Conservation (phyloP, 2,888 invertebrate genomes). For the Thalpophila matura region DNA sequence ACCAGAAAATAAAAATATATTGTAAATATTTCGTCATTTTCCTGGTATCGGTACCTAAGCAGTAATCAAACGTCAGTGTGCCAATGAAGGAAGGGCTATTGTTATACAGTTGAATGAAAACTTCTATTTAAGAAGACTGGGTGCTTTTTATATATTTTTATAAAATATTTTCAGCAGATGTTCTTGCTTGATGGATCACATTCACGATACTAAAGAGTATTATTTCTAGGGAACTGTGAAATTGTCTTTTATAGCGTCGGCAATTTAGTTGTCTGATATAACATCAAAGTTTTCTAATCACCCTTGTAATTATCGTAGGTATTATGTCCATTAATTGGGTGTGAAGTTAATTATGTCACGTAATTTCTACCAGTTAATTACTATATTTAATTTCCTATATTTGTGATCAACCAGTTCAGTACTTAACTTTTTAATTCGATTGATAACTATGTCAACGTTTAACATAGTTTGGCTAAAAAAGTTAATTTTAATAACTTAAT, state of each 20-base stretch:
- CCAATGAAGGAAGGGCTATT: conserved; percentile 90
- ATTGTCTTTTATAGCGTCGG: conserved; percentile 74
- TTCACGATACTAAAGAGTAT: conserved; percentile 74
- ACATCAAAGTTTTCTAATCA: conserved; percentile 34
- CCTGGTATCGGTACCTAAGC: conserved; percentile 78
- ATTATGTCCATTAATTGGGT: conserved; percentile 20
- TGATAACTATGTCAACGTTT: conserved; percentile 31
- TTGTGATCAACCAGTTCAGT: neutral
- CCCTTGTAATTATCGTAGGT: conserved; percentile 39
- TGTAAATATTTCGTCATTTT: conserved; percentile 30
- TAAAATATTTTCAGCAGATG: conserved; percentile 90
- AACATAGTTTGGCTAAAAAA: conserved; percentile 19
- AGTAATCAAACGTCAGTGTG: conserved; percentile 89
- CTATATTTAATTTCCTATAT: neutral
- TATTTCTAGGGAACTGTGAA: conserved; percentile 84
- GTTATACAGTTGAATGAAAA: conserved; percentile 90
- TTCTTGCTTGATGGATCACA: conserved; percentile 84
- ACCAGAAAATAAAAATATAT: neutral
- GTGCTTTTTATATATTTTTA: conserved; percentile 83
- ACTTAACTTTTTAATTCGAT: conserved; percentile 10
- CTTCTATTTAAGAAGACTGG: conserved; percentile 88
- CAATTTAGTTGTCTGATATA: conserved; percentile 15
- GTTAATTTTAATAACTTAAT: conserved; percentile 51
- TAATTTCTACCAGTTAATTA: conserved; percentile 10
- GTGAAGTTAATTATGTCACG: conserved; percentile 5